These are phyloP conservation scores for Bujurquina vittata DNA, from an alignment of 2,113 vertebrate species.

Conservation along the genomic window DNA sequence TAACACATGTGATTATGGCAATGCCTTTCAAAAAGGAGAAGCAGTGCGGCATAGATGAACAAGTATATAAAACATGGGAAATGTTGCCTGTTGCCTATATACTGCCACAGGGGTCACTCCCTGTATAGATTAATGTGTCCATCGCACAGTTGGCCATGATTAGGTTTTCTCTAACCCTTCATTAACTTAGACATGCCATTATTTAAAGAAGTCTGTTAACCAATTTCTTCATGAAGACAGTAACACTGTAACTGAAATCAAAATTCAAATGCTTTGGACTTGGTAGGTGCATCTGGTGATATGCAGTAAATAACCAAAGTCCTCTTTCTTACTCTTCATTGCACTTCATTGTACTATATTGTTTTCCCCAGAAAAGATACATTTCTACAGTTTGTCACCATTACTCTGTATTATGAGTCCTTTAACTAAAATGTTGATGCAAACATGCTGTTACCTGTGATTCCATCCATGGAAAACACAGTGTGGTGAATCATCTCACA, in stretches of 20 bases:
- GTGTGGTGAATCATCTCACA: conserved; percentile 21
- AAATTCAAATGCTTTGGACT: neutral
- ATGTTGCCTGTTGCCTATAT: neutral
- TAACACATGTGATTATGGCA: conserved; percentile 1
- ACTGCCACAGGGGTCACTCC: neutral
- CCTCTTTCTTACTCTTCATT: neutral
- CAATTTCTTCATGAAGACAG: neutral
- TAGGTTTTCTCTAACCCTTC: neutral
- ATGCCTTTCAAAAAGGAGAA: neutral
- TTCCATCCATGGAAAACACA: conserved; percentile 4
- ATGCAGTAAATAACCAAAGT: neutral
- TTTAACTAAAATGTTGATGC: neutral
- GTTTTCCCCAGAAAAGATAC: neutral
- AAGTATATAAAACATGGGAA: neutral
- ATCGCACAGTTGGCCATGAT: neutral
- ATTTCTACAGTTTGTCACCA: neutral
- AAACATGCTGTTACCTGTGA: neutral
- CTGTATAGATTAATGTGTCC: neutral
- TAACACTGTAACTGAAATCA: neutral
- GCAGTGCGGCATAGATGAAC: neutral
- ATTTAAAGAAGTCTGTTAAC: neutral
- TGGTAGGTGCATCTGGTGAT: neutral
- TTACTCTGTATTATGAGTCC: neutral
- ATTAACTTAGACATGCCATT: neutral
- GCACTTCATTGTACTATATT: neutral